phyloP scores from a whole-genome alignment of 1,140 invertebrate species.

The Phortica variegata region DNA sequence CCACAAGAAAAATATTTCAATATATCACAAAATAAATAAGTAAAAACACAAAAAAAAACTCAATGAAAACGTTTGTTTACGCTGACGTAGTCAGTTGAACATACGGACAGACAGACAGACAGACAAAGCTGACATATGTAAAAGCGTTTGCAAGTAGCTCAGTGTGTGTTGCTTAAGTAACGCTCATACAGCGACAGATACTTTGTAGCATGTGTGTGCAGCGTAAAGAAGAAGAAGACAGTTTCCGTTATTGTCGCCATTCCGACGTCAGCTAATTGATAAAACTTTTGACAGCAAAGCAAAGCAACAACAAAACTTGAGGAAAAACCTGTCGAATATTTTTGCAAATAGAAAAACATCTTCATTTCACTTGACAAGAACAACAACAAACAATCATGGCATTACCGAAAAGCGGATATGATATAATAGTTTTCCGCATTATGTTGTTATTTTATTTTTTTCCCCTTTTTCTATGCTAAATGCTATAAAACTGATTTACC shows the following conservation, averaged over 20 bases:
- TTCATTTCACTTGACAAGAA: too few relatives aligned
- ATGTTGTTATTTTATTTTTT: too few relatives aligned
- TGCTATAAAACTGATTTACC: background rate
- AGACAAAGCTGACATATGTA: too few relatives aligned
- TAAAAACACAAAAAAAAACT: constrained; percentile 11
- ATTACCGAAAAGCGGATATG: constrained; percentile 44
- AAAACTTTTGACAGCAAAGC: too few relatives aligned
- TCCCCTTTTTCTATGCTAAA: constrained; percentile 2
- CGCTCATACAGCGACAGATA: background rate
- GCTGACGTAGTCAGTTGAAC: background rate
- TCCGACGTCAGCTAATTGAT: background rate
- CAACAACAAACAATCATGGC: too few relatives aligned
- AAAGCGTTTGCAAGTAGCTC: too few relatives aligned
- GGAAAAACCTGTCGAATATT: too few relatives aligned
- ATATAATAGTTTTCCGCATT: constrained; percentile 34
- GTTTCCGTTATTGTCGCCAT: background rate
- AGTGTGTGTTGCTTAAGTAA: background rate
- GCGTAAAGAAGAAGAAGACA: too few relatives aligned
- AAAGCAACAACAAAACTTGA: too few relatives aligned
- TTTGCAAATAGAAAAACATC: too few relatives aligned
- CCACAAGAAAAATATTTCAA: too few relatives aligned
- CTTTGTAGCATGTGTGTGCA: background rate
- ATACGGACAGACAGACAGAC: background rate
- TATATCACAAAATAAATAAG: constrained; percentile 11
- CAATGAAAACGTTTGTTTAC: constrained; percentile 3